phyloP scores from a whole-genome alignment of 2,797 vertebrate species.

The Hypotaenidia okinawae region DNA sequence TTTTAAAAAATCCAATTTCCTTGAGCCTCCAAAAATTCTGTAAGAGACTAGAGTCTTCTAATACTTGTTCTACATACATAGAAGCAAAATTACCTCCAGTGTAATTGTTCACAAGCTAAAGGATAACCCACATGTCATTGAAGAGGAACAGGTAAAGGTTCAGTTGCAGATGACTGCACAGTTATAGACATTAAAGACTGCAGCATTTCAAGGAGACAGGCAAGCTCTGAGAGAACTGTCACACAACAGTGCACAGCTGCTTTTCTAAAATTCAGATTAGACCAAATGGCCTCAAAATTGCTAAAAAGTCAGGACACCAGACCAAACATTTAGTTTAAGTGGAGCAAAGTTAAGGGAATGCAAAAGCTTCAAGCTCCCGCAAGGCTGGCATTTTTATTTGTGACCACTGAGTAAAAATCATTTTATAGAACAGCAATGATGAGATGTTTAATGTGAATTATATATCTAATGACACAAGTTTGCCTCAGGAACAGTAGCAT shows the following conservation, averaged over 20 bases:
- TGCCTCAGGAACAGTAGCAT: not conserved
- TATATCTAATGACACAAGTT: conserved; percentile 24
- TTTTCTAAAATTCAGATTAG: conserved; percentile 48
- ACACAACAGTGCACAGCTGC: conserved; percentile 46
- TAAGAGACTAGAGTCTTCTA: not conserved
- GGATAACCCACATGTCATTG: not conserved
- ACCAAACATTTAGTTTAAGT: conserved; percentile 3
- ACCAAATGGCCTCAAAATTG: conserved; percentile 42
- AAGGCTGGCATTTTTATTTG: conserved; percentile 47
- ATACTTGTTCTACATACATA: not conserved
- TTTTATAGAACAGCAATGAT: not conserved
- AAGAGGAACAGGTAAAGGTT: conserved; percentile 56
- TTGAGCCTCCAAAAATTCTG: not conserved
- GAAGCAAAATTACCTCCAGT: not conserved
- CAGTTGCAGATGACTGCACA: conserved; percentile 54
- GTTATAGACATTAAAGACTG: conserved; percentile 2
- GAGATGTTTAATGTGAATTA: conserved; percentile 16
- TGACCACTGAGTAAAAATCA: not conserved
- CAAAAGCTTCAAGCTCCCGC: not conserved
- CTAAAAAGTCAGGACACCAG: conserved; percentile 25
- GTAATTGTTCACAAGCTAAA: conserved; percentile 28
- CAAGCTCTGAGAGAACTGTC: conserved; percentile 29
- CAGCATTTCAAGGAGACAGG: conserved; percentile 14
- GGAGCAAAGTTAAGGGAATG: not conserved
- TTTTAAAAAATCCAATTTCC: not conserved